Base-by-base conservation (phyloP, 2,797 vertebrate species). In the Anniella stebbinsi region DNA sequence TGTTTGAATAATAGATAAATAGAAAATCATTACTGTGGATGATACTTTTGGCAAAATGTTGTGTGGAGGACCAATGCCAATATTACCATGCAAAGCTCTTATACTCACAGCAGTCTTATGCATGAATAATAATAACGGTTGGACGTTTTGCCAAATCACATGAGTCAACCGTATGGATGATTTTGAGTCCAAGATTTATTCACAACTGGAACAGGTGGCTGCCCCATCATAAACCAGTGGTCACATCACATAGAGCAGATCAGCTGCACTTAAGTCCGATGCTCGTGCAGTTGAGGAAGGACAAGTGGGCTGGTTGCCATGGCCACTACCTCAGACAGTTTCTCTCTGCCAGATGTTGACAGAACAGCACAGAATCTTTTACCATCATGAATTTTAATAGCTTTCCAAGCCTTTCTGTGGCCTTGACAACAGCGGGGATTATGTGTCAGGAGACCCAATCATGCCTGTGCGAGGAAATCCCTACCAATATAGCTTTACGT, bases 101-200 rank as follows among this genome's bases (percentile, higher is more conserved):
- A 1, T 33, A 36, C 57, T 23, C 60, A 33, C 57, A 77, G 80
- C 28, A 25, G 54, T 57, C 77, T 7, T 69, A 75, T 9, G 87
- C 18, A 92, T 73, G 86, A 87, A 83, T 23, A 0, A 0, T 80
- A 88, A 81, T 89, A 36, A 1, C 72, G 80, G 6, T 88, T 77
- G 82, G 93, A 73, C 15, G 80, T 38, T 21, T 13, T 91, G 87
- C 17, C 84, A 77, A 51, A 88, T 63, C 60, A 38, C 63, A 84
- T 93, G 93, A 95, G 89, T 94, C 84, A 95, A 72, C 85, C 88
- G 18, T 15, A 80, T 38, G 80, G 87, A 86, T 91, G 75, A 85
- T 94, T 94, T 95, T 95, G 91, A 95, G 87, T 93, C 94, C 94
- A 95, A 93, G 82, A 88, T 92, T 66, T 92, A 66, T 92, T 93